Evolutionary conservation across 2,888 invertebrate genomes (phyloP).

Genomic region (Pristionchus maxplancki): DNA sequence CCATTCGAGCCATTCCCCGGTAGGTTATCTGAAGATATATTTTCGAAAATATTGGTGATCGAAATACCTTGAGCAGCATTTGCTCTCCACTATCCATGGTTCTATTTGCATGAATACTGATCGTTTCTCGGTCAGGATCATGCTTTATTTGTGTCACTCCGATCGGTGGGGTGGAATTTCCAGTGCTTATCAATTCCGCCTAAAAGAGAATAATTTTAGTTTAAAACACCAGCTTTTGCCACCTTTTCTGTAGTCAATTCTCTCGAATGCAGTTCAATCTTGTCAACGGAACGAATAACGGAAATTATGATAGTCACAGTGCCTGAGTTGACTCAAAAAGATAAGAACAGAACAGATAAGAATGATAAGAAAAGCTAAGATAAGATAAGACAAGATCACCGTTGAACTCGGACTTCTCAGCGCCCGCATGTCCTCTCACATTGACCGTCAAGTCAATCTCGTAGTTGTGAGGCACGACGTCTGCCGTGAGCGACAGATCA

Average conservation of each 20-base stretch:
- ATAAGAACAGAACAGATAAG: no score
- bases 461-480: not conserved
- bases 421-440: not conserved
- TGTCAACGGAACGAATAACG: not conserved
- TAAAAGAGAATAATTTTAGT: not conserved
- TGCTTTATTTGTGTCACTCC: not conserved
- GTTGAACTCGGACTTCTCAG: not conserved
- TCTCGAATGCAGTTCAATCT: not conserved
- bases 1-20: not conserved
- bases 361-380: no score
- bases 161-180: not conserved
- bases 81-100: not conserved
- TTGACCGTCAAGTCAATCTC: not conserved
- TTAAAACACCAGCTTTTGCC: not conserved
- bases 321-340: not conserved
- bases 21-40: not conserved
- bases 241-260: not conserved
- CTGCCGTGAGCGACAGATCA: not conserved
- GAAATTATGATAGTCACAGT: not conserved
- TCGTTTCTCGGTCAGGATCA: not conserved
- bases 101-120: not conserved
- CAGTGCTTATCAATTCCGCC: not conserved
- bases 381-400: not conserved
- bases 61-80: not conserved
- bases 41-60: not conserved